Conservation (phyloP, 1,140 invertebrate genomes). For the Brachionus paranguensis region DNA sequence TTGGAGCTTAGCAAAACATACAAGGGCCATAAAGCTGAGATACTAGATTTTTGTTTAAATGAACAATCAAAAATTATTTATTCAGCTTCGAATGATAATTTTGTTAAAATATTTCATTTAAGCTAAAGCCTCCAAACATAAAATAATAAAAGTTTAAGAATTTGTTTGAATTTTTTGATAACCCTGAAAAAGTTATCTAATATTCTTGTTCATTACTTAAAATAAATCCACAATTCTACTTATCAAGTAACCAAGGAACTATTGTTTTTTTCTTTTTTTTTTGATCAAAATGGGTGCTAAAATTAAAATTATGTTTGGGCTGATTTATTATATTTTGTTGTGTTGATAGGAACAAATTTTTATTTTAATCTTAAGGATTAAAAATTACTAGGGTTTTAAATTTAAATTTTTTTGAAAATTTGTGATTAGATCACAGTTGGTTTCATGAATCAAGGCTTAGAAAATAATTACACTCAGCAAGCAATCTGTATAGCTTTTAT, state of each 20-base stretch:
- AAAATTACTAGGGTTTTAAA: no score
- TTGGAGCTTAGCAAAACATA: conserved; percentile 6
- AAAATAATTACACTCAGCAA: no score
- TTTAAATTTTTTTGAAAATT: no score
- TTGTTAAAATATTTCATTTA: conserved; percentile 30
- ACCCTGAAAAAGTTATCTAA: background rate
- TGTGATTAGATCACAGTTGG: no score
- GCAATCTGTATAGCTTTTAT: no score
- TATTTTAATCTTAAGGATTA: background rate
- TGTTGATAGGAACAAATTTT: background rate
- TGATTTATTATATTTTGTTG: background rate
- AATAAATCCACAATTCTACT: background rate
- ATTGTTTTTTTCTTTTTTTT: no score
- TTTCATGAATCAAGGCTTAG: no score
- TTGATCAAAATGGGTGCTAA: background rate
- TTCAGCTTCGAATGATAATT: conserved; percentile 36
- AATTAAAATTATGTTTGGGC: background rate
- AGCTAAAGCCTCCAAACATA: background rate
- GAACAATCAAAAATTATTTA: conserved; percentile 18
- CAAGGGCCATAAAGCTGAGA: conserved; percentile 16
- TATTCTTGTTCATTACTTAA: background rate
- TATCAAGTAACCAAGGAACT: background rate
- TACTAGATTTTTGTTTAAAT: conserved; percentile 30
- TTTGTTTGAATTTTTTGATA: background rate
- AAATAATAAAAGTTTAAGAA: background rate